Evolutionary conservation across 2,888 invertebrate species (phyloP), one percentile per base, ranked within the genome.

Genomic region (Mylabris sibirica): DNA sequence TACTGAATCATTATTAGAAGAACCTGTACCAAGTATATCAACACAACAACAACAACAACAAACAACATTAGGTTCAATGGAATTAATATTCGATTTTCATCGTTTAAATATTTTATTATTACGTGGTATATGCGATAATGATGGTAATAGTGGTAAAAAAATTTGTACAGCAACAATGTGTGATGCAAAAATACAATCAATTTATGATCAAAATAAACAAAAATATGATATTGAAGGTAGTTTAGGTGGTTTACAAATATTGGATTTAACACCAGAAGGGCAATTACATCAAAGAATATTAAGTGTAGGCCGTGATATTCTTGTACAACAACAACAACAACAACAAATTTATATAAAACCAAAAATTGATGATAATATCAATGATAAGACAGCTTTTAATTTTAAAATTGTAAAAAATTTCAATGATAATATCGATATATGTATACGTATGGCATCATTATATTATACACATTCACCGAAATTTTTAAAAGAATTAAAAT

Each of bases 81-180:
- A 96, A 86, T 89, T 97, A 26, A 93, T 93, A 26, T 97, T 98
- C 80, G 97, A 98, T 84, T 98, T 98, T 84, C 95, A 96, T 84
- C 90, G 97, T 12, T 86, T 98, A 68, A 97, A 96, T 83, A 92
- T 98, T 70, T 86, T 98, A 67, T 87, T 98, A 73, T 86, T 98
- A 73, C 89, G 97, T 69, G 95, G 95, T 0, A 90, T 93, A 0
- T 87, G 93, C 78, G 90, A 90, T 75, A 92, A 92, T 73, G 91
- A 91, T 59, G 86, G 87, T 74, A 85, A 92, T 63, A 88, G 91
- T 35, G 96, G 94, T 0, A 90, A 93, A 75, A 98, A 98, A 87
- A 94, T 98, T 70, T 97, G 97, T 68, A 98, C 97, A 0, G 95
- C 97, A 20, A 97, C 97, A 14, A 90, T 98, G 89, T 92, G 92